These are phyloP conservation scores for Euproctis similis DNA, from an alignment of 2,888 invertebrate species.

Conservation along the genomic window DNA sequence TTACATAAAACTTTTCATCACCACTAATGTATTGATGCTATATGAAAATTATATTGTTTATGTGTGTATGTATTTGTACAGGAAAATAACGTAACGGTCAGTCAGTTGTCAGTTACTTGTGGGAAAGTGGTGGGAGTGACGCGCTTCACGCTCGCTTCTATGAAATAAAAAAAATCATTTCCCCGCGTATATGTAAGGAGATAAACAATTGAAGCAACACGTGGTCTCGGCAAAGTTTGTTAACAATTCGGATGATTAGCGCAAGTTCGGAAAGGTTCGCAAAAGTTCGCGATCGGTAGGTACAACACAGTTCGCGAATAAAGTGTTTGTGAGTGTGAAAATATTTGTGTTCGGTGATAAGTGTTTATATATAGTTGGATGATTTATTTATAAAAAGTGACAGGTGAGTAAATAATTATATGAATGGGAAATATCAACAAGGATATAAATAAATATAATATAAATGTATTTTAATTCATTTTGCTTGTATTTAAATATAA, in stretches of 20 bases:
- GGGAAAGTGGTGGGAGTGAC: constrained; percentile 45
- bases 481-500: too few relatives aligned
- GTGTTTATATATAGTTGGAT: too few relatives aligned
- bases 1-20: too few relatives aligned
- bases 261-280: too few relatives aligned
- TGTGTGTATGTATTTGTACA: constrained; percentile 59
- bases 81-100: constrained; percentile 58
- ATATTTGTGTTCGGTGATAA: constrained; percentile 31
- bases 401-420: constrained; percentile 27
- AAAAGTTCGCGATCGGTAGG: constrained; percentile 30
- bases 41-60: too few relatives aligned
- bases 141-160: constrained; percentile 37
- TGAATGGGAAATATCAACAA: too few relatives aligned
- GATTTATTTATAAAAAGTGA: constrained; percentile 26
- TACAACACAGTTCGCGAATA: constrained; percentile 27
- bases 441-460: too few relatives aligned
- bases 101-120: constrained; percentile 67
- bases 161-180: constrained; percentile 49
- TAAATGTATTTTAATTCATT: too few relatives aligned
- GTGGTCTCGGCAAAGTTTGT: constrained; percentile 50
- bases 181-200: constrained; percentile 17
- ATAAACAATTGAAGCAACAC: too few relatives aligned
- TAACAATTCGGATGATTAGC: constrained; percentile 46
- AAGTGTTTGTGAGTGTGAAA: constrained; percentile 31
- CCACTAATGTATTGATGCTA: too few relatives aligned